These are phyloP conservation scores for Salminus brasiliensis DNA, from an alignment of 2,113 vertebrate species.

Conservation along the genomic window DNA sequence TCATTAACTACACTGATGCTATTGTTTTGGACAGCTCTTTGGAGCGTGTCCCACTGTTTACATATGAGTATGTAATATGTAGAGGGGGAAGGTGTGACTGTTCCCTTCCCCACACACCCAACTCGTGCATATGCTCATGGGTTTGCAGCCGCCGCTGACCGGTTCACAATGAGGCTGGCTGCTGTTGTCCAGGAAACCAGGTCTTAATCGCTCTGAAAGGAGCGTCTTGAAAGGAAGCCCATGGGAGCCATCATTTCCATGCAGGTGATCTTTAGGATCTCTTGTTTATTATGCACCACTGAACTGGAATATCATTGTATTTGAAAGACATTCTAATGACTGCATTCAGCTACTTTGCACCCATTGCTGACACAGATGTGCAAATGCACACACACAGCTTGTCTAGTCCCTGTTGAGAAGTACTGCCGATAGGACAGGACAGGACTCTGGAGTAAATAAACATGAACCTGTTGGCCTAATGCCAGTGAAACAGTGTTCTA, in stretches of 20 bases:
- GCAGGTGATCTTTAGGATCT: background rate
- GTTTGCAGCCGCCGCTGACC: background rate
- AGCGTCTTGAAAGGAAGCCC: background rate
- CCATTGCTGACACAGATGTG: too few species aligned
- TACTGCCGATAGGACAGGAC: background rate
- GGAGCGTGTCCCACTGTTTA: background rate
- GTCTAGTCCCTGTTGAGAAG: too few species aligned
- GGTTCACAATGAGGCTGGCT: background rate
- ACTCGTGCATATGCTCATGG: background rate
- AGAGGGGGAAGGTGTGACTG: background rate
- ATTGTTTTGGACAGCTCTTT: background rate
- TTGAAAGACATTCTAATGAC: background rate
- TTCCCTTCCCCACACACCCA: background rate
- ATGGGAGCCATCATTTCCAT: background rate
- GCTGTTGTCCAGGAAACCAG: background rate
- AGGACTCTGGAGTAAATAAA: too few species aligned
- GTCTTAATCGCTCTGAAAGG: background rate
- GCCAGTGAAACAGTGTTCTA: too few species aligned
- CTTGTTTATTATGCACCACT: background rate
- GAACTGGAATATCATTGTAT: background rate
- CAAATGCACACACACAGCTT: too few species aligned
- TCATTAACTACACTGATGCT: slow-evolving; percentile 40
- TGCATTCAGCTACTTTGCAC: too few species aligned
- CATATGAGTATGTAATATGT: background rate
- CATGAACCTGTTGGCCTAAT: too few species aligned